These are phyloP conservation scores for Pithys albifrons DNA, from an alignment of 2,113 vertebrate species.

Conservation along the genomic window DNA sequence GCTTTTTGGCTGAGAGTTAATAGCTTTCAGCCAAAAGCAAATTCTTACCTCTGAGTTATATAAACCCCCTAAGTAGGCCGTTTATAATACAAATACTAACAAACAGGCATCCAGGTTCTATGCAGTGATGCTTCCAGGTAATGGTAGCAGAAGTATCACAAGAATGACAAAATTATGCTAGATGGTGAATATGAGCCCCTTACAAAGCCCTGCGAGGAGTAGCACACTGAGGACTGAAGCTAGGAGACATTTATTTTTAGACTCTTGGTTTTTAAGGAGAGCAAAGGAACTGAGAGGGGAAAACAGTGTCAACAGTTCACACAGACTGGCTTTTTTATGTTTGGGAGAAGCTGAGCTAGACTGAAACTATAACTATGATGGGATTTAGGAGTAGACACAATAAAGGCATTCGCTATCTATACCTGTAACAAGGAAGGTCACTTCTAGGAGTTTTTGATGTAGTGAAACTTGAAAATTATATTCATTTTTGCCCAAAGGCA, in stretches of 20 bases:
- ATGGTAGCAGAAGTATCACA: neutral
- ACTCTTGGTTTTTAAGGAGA: slow-evolving; percentile 26
- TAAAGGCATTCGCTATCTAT: slow-evolving; percentile 48
- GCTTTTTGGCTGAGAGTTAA: slow-evolving; percentile 26
- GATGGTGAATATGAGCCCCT: neutral
- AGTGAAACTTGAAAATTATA: slow-evolving; percentile 32
- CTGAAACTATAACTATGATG: slow-evolving; percentile 40
- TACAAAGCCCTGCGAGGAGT: neutral
- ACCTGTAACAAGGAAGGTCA: slow-evolving; percentile 55
- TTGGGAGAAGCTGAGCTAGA: slow-evolving; percentile 29
- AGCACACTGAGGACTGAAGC: neutral
- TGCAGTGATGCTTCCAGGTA: neutral
- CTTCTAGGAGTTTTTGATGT: slow-evolving; percentile 52
- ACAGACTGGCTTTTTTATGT: slow-evolving; percentile 44
- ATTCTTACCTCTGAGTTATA: slow-evolving; percentile 42
- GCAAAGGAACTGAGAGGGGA: neutral
- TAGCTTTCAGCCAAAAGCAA: slow-evolving; percentile 31
- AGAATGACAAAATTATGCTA: neutral
- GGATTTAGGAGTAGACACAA: slow-evolving; percentile 44
- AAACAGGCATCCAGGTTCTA: neutral
- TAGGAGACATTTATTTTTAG: slow-evolving; percentile 54
- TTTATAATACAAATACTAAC: slow-evolving; percentile 3
- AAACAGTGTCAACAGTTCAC: slow-evolving; percentile 55
- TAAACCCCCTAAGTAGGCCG: neutral
- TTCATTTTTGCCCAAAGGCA: slow-evolving; percentile 71